Base-by-base conservation (phyloP, 2,888 invertebrate genomes). In the Lottia gigantea region DNA sequence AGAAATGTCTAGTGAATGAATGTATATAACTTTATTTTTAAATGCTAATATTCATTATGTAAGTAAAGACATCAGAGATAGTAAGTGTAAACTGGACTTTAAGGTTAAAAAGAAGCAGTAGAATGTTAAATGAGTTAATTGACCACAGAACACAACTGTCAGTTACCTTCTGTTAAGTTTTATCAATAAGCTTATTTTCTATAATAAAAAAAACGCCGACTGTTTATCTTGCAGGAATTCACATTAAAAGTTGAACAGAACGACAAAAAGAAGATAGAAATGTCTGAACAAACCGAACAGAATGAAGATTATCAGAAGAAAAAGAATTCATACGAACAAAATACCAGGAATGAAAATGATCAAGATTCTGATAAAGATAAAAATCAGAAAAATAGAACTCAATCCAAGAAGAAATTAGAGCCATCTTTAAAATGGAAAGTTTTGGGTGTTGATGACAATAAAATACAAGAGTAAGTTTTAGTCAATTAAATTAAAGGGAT, bases 401-500 rank as follows among this genome's bases (percentile, higher is more conserved):
- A 81, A 68, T 80, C 78, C 62, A 83, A 84, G 74, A 82, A 82
- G 73, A 84, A 83, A 63, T 73, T 86, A 70, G 85, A 87, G 71
- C 87, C 87, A 8, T 87, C 87, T 2, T 76, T 87, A 19, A 87
- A 86, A 71, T 88, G 88, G 88, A 84, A 82, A 72, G 79, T 79
- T 40, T 78, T 87, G 16, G 82, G 81, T 31, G 75, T 84, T 75
- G 86, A 87, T 23, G 85, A 87, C 68, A 79, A 81, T 49, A 80
- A 77, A 72, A 78, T 79, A 75, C 74, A 69, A 73, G 75, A 67
- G 26, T 49, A 23, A 23, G 23, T 66, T 67, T 2, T 8, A 55
- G n/a, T n/a, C n/a, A n/a, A n/a, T n/a, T n/a, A n/a, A n/a, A n/a
- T n/a, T n/a, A n/a, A n/a, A n/a, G n/a, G n/a, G n/a, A n/a, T n/a